These are phyloP conservation scores for Nesospiza acunhae DNA, from an alignment of 2,113 vertebrate species.

Conservation along the genomic window DNA sequence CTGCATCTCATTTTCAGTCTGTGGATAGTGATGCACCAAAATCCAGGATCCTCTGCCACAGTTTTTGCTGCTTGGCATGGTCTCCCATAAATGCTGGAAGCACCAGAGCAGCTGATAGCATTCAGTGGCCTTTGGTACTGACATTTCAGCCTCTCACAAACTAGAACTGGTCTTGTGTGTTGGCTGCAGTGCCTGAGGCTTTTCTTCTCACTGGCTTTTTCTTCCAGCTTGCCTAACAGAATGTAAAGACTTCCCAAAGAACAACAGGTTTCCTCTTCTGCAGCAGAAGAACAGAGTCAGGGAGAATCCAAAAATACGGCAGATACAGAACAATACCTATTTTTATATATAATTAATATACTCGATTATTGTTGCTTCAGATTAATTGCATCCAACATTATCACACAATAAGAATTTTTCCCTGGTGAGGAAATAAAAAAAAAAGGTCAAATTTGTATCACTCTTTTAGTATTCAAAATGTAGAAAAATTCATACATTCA, in stretches of 20 bases:
- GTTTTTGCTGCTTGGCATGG: neutral
- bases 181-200: constrained; percentile 5
- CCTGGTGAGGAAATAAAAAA: neutral
- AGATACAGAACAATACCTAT: neutral
- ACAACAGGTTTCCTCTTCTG: neutral
- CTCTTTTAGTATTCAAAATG: neutral
- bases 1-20: neutral
- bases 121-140: constrained; percentile 11
- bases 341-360: neutral
- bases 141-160: constrained; percentile 26
- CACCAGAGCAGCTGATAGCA: neutral
- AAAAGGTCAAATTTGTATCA: neutral
- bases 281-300: neutral
- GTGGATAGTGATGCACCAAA: neutral
- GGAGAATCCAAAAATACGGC: neutral
- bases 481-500: neutral
- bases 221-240: neutral
- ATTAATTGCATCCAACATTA: neutral
- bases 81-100: neutral
- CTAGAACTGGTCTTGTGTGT: neutral
- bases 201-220: constrained; percentile 20
- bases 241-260: neutral
- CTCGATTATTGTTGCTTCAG: neutral
- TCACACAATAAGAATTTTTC: neutral
- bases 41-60: neutral